Percentiles rank a stretch among this genome's conserved stretches.
Evolutionary conservation across 2,113 vertebrate species (phyloP).

Genomic region (Addax nasomaculatus): DNA sequence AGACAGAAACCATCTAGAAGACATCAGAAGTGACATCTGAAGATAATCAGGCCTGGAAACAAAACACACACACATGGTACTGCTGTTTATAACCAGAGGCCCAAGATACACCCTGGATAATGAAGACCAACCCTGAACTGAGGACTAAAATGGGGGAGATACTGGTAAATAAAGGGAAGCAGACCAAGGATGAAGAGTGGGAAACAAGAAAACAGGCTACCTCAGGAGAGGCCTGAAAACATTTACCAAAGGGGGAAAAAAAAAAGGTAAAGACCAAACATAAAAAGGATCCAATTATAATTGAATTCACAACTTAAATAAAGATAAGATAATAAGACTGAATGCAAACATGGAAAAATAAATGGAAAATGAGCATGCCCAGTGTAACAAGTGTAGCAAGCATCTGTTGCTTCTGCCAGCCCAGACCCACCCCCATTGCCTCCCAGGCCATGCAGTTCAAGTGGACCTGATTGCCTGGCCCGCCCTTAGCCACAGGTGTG

Average conservation of each 20-base stretch:
- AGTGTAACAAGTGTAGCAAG: background rate
- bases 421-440: background rate
- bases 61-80: background rate
- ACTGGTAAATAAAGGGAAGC: background rate
- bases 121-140: background rate
- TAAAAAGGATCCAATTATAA: background rate
- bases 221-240: background rate
- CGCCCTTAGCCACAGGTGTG: background rate
- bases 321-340: background rate
- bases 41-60: conserved; percentile 4
- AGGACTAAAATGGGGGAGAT: background rate
- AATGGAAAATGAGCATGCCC: background rate
- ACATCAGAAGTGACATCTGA: background rate
- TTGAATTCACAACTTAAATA: background rate
- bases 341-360: background rate
- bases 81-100: background rate
- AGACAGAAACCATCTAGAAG: background rate
- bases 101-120: background rate
- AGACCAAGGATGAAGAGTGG: background rate
- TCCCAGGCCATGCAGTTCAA: background rate
- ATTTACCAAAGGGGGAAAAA: background rate
- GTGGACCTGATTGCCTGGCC: background rate
- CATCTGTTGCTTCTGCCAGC: background rate
- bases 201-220: background rate
- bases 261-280: background rate